A percentile compares a stretch with the other conserved stretches of the same genome.
These are phyloP conservation scores for Ectemnius continuus DNA, from an alignment of 2,888 invertebrate species.

Conservation along the genomic window DNA sequence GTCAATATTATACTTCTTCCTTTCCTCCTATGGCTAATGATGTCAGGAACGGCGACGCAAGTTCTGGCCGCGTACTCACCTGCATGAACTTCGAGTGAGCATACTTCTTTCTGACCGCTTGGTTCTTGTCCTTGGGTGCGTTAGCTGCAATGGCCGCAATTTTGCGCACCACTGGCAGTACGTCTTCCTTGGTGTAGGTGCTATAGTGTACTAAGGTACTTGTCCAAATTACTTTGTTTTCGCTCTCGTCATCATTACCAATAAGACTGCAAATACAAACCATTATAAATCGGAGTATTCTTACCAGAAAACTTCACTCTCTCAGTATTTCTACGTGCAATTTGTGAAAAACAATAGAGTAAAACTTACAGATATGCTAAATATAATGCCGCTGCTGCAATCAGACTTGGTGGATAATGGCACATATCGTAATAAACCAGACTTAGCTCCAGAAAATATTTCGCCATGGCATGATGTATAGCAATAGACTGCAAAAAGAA, in stretches of 20 bases:
- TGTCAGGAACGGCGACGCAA: slow-evolving; percentile 77
- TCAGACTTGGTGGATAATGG: slow-evolving; percentile 88
- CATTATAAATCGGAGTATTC: background rate
- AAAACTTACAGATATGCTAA: slow-evolving; percentile 82
- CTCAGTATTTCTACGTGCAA: background rate
- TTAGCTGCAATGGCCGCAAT: slow-evolving; percentile 85
- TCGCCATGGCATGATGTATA: slow-evolving; percentile 88
- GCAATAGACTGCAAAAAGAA: slow-evolving; percentile 81
- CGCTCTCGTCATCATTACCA: slow-evolving; percentile 74
- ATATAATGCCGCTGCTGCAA: slow-evolving; percentile 90
- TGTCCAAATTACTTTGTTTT: slow-evolving; percentile 83
- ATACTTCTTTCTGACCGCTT: slow-evolving; percentile 86
- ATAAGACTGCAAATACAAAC: slow-evolving; percentile 59
- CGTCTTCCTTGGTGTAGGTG: slow-evolving; percentile 84
- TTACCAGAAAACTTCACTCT: background rate
- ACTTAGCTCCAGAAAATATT: slow-evolving; percentile 93
- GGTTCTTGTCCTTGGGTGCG: slow-evolving; percentile 85
- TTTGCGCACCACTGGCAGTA: slow-evolving; percentile 84
- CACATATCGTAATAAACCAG: slow-evolving; percentile 90
- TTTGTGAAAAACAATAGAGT: background rate
- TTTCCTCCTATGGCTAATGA: slow-evolving; percentile 32
- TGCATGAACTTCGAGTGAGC: slow-evolving; percentile 81
- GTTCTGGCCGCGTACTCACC: slow-evolving; percentile 83
- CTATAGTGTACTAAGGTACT: slow-evolving; percentile 88
- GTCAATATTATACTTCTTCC: slow-evolving; percentile 5